These are phyloP conservation scores for Ephestia elutella DNA, from an alignment of 1,140 invertebrate species.

Conservation along the genomic window DNA sequence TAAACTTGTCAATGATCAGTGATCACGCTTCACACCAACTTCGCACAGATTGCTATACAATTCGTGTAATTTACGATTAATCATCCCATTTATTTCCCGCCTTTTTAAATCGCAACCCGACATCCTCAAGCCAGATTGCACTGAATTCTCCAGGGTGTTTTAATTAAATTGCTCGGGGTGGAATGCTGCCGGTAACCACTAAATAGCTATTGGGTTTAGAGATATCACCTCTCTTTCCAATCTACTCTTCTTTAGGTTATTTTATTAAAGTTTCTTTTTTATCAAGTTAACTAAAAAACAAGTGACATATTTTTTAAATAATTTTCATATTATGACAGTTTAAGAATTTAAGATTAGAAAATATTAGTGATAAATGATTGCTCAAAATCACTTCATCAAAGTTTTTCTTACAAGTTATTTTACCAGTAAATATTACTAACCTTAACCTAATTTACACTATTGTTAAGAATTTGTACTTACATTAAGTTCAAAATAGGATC, in stretches of 20 bases:
- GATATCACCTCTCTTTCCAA: background rate
- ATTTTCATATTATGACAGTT: too few relatives aligned
- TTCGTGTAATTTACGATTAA: background rate
- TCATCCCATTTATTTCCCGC: background rate
- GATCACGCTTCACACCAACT: too few relatives aligned
- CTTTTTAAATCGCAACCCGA: background rate
- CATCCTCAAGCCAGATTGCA: background rate
- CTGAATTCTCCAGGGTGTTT: background rate
- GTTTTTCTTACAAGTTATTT: too few relatives aligned
- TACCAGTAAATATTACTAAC: too few relatives aligned
- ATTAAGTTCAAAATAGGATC: background rate
- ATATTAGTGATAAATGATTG: too few relatives aligned
- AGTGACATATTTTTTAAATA: too few relatives aligned
- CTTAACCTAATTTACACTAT: too few relatives aligned
- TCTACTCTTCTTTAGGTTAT: background rate
- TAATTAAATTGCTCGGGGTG: constrained; percentile 1
- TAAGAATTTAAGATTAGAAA: too few relatives aligned
- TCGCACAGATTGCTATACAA: background rate
- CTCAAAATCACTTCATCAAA: too few relatives aligned
- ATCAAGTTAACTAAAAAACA: too few relatives aligned
- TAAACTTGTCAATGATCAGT: too few relatives aligned
- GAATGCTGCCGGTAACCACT: background rate
- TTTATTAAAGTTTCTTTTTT: background rate
- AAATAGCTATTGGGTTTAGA: constrained; percentile 1
- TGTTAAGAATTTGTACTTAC: too few relatives aligned